Evolutionary conservation across 2,797 vertebrate genomes (phyloP).

Genomic region (Pyrocephalus nanus): DNA sequence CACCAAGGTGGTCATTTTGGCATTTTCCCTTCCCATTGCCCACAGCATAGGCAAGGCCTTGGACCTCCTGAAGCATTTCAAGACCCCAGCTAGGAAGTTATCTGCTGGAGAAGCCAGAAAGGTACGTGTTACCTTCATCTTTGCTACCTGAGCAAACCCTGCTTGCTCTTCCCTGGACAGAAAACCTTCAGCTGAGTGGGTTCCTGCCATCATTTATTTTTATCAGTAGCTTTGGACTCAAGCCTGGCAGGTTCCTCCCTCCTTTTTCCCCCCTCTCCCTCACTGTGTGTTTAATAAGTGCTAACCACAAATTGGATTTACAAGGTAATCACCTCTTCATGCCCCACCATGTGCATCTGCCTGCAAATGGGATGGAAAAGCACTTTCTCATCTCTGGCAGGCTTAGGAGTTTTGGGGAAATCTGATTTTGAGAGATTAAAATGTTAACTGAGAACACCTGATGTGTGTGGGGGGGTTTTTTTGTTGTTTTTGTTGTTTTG

Average conservation of each 20-base stretch:
- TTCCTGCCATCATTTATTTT: not conserved
- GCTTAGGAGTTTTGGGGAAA: not conserved
- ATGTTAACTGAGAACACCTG: not conserved
- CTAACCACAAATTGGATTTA: not conserved
- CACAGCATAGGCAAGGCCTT: constrained; percentile 84
- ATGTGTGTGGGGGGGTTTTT: too few relatives aligned
- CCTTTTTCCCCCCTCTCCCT: not conserved
- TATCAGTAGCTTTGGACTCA: not conserved
- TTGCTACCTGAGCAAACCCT: not conserved
- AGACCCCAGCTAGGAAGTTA: constrained; percentile 81
- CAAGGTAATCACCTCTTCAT: not conserved
- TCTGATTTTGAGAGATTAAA: not conserved
- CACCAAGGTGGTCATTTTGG: not conserved
- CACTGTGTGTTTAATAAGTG: not conserved
- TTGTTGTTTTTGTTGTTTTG: too few relatives aligned
- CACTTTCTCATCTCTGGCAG: not conserved
- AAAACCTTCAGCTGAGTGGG: not conserved
- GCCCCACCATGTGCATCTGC: not conserved
- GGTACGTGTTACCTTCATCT: constrained; percentile 63
- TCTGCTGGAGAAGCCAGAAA: constrained; percentile 83
- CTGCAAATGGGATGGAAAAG: not conserved
- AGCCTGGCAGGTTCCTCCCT: not conserved
- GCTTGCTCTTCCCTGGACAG: not conserved
- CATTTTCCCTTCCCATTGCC: not conserved
- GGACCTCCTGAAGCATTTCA: constrained; percentile 83